Base-by-base conservation (phyloP, 2,797 vertebrate species). In the Peromyscus melanophrys region DNA sequence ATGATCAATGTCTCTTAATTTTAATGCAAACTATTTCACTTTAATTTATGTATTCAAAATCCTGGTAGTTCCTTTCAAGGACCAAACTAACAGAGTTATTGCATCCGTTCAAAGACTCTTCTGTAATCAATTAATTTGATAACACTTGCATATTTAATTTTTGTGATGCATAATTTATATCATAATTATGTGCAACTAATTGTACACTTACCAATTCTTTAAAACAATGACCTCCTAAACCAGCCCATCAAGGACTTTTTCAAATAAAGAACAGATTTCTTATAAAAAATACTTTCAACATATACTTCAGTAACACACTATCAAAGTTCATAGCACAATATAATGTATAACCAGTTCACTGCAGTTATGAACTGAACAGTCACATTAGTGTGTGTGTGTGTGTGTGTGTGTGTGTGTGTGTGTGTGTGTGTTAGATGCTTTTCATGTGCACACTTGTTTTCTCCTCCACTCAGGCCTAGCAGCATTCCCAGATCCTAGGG, bases 81-180 rank as follows among this genome's bases (percentile, higher is more conserved):
- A 14, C 3, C 87, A 76, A 96, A 59, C 6, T 75, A 85, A 78
- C 1, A 92, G 6, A 93, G 4, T 85, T 89, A 93, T 55, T 52
- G 4, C 16, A 69, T 93, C 57, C 19, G 0, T 87, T 86, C 9
- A 67, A 85, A 78, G 29, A n/a, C 13, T 75, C 14, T 84, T n/a
- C 46, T 92, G 0, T 76, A 86, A 76, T 96, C 16, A 96, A 61
- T 92, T 87, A 67, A 92, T 92, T 92, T 89, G 83, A 92, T 71
- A 87, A 57, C 12, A 87, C 11, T 89, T 77, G 55, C 76, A 78
- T 52, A 80, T 67, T 96, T 34, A 69, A 65, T 67, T 93, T 78
- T 61, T 87, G 6, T 52, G 13, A 75, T 75, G 69, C 13, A 55
- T 80, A 87, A 61, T 61, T 92, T 95, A 84, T 27, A 57, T 86